Evolutionary conservation across 2,888 invertebrate species (phyloP).

Genomic region (Drosophila seclusa): DNA sequence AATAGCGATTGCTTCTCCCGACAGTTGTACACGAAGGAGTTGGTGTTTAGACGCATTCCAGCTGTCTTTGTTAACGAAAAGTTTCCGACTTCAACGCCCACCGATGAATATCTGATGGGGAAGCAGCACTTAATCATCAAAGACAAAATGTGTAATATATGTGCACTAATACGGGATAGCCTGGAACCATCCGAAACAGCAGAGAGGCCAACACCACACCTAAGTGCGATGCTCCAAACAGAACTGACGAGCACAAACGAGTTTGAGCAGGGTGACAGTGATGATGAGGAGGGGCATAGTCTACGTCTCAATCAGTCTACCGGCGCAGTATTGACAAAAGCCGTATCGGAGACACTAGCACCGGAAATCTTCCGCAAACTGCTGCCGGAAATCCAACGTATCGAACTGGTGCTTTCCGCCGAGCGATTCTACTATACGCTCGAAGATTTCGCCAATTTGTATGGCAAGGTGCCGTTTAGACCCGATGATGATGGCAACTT

Average conservation of each 20-base stretch:
- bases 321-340: fast-evolving
- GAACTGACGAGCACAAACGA: neutral
- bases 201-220: neutral
- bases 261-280: conserved; percentile 6
- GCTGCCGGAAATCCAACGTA: conserved; percentile 79
- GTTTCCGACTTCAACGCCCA: conserved; percentile 77
- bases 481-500: conserved; percentile 72
- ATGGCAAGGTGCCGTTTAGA: conserved; percentile 52
- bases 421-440: conserved; percentile 73
- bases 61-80: conserved; percentile 76
- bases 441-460: conserved; percentile 57
- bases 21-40: conserved; percentile 67
- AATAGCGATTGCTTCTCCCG: neutral
- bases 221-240: neutral
- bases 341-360: conserved; percentile 12
- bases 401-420: conserved; percentile 74
- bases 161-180: conserved; percentile 33
- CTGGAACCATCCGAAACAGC: neutral
- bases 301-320: neutral
- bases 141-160: conserved; percentile 64
- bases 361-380: conserved; percentile 59
- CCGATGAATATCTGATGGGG: conserved; percentile 74
- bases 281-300: conserved; percentile 4
- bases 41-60: conserved; percentile 61
- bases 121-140: conserved; percentile 75